Evolutionary conservation across 2,113 vertebrate species (phyloP).

Genomic region (Conger conger): DNA sequence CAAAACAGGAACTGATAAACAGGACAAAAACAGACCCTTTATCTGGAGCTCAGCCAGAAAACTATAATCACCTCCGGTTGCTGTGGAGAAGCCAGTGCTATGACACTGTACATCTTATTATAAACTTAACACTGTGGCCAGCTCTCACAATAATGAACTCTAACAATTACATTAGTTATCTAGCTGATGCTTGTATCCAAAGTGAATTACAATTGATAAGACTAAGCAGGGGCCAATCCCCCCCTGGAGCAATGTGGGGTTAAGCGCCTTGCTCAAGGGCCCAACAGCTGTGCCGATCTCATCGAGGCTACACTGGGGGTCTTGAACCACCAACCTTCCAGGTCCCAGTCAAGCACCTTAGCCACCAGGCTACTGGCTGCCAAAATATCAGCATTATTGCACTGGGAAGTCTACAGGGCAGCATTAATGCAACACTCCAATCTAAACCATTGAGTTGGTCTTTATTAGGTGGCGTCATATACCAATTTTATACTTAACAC

Average conservation of each 20-base stretch:
- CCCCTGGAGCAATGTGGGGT: too few species aligned
- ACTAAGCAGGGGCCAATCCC: too few species aligned
- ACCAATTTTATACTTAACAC: too few species aligned
- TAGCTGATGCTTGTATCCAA: too few species aligned
- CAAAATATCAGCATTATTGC: background rate
- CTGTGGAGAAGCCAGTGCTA: slow-evolving; percentile 25
- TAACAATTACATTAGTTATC: too few species aligned
- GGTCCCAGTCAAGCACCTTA: too few species aligned
- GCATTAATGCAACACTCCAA: background rate
- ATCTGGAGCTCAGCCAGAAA: slow-evolving; percentile 26
- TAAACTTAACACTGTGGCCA: slow-evolving; percentile 33
- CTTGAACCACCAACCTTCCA: too few species aligned
- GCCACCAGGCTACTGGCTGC: too few species aligned
- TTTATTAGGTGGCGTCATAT: slow-evolving; percentile 8
- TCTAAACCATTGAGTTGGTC: background rate
- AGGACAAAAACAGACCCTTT: slow-evolving; percentile 43
- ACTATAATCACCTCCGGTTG: slow-evolving; percentile 19
- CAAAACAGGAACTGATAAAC: slow-evolving; percentile 20
- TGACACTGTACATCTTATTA: slow-evolving; percentile 1
- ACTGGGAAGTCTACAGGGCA: background rate
- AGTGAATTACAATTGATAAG: too few species aligned
- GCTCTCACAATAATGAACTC: background rate
- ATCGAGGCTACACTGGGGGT: too few species aligned
- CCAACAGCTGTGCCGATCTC: too few species aligned
- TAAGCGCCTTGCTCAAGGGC: too few species aligned